Base-by-base conservation (phyloP, 1,140 invertebrate genomes). In the Saccostrea glomerata region DNA sequence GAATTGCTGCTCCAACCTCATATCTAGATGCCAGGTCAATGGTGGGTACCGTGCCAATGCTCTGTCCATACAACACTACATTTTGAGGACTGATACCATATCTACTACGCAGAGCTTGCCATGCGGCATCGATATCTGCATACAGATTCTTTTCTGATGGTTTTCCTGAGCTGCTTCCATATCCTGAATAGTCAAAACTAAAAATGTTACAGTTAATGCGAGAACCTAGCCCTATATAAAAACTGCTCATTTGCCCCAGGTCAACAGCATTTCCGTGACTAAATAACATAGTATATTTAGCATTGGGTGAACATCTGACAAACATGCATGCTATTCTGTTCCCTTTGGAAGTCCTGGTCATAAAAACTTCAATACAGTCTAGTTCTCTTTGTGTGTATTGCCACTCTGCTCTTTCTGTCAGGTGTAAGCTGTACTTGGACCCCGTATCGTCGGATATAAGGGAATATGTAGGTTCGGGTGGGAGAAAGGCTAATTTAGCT, bases 121-220 rank as follows among this genome's bases (percentile, higher is more conserved):
- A 99, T 25, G 99, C 99, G 83, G 98, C 98, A 95, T 99, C 98
- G 92, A 99, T 99, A 94, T 99, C 99, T 20, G 99, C 98, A 95
- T 99, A 99, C 23, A 99, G 95, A 96, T 99, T 99, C 95, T 99
- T 99, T 95, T 99, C 99, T 2, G 98, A 99, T 0, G 99, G 98
- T 94, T 98, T 99, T 11, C 99, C 99, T 84, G 94, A 94, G 89
- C 95, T 96, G 25, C 93, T 93, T 55, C 96, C 96, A 93, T 96
- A 96, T 23, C 99, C 99, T 86, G 98, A 99, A 96, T 99, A 99
- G 96, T 99, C 99, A 95, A 99, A 99, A 94, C 98, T 99, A 96
- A 98, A 99, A 95, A 99, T 99, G 95, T 99, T 99, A 96, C 99
- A 99, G 95, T 99, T 99, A 92, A 99, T 98, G 92, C 98, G 96